Base-by-base conservation (phyloP, 2,888 invertebrate species). In the Drosophila barbarae region DNA sequence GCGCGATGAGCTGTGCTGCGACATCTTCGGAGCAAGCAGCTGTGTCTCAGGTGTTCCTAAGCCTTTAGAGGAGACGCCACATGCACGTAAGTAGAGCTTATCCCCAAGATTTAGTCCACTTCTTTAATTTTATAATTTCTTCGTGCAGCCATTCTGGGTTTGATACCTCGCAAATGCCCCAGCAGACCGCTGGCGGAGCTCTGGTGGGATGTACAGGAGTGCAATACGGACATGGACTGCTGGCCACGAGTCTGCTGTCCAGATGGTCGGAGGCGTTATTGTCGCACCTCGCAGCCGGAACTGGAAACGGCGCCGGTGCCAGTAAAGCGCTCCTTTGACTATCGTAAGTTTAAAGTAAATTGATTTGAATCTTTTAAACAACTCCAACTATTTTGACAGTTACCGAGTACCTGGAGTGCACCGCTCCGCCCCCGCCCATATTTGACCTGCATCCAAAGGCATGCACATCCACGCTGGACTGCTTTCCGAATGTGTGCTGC, bases 401-500 rank as follows among this genome's bases (percentile, higher is more conserved):
- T 15, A 91, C 92, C 64, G 92, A 93, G 72, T 95, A 94, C 82
- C 90, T 95, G 79, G 94, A 95, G 86, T 95, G 95, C 85, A 94
- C 94, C 15, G 90, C 93, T 39, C 90, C 92, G 2, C 92, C 93
- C 9, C 94, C 94, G 8, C 92, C 93, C 15, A 90, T 92, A 70
- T 91, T 93, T 64, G 94, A 95, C 88, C 84, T 93, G 55, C 94
- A 94, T 88, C 93, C 94, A 2, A 93, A 93, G 82, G 89, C 91
- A 28, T 95, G 95, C 86, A 92, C 92, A 68, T 93, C 92, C 7
- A 93, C 93, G 13, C 90, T 94, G 5, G 94, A 95, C 87, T 95
- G 95, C 86, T 94, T 95, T 87, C 95, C 95, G 8, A 94, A 94
- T 89, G 90, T 95, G 64, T 95, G 95, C 86, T 95, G 95, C 70